Percentiles rank a stretch among this genome's conserved stretches.
phyloP scores from a whole-genome alignment of 2,797 vertebrate genomes.

The Helostoma temminkii region DNA sequence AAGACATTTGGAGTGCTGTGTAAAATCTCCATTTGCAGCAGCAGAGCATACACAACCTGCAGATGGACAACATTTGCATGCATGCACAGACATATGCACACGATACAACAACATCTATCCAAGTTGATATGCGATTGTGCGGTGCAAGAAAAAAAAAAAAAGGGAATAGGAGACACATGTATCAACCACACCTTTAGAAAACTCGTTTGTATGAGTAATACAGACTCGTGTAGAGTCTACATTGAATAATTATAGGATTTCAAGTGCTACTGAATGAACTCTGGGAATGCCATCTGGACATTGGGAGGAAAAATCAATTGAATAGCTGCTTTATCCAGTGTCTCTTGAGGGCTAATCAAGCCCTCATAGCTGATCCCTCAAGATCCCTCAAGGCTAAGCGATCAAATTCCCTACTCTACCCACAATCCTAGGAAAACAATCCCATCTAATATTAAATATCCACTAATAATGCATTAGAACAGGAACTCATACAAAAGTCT shows the following conservation, averaged over 20 bases:
- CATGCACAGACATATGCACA: constrained; percentile 16
- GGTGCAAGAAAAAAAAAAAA: constrained; percentile 39
- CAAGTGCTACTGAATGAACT: constrained; percentile 54
- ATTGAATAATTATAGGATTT: constrained; percentile 73
- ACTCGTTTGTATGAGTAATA: constrained; percentile 71
- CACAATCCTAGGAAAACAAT: constrained; percentile 50
- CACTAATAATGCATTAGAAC: constrained; percentile 35
- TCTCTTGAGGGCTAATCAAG: constrained; percentile 76
- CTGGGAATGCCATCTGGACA: constrained; percentile 64
- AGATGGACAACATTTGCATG: constrained; percentile 9
- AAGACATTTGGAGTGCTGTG: constrained; percentile 42
- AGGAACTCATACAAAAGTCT: constrained; percentile 19
- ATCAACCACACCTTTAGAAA: constrained; percentile 67
- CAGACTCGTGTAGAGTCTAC: constrained; percentile 40
- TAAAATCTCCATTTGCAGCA: constrained; percentile 56
- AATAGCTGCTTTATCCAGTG: constrained; percentile 61
- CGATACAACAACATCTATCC: constrained; percentile 31
- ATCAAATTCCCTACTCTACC: constrained; percentile 52
- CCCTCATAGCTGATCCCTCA: constrained; percentile 55
- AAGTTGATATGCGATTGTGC: constrained; percentile 50
- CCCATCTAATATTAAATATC: constrained; percentile 41
- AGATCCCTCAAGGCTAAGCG: constrained; percentile 68
- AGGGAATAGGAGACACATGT: constrained; percentile 55
- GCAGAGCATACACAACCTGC: constrained; percentile 15
- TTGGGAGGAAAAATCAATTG: constrained; percentile 66